Evolutionary conservation across 2,888 invertebrate genomes (phyloP).

Genomic region (Mylabris sibirica): DNA sequence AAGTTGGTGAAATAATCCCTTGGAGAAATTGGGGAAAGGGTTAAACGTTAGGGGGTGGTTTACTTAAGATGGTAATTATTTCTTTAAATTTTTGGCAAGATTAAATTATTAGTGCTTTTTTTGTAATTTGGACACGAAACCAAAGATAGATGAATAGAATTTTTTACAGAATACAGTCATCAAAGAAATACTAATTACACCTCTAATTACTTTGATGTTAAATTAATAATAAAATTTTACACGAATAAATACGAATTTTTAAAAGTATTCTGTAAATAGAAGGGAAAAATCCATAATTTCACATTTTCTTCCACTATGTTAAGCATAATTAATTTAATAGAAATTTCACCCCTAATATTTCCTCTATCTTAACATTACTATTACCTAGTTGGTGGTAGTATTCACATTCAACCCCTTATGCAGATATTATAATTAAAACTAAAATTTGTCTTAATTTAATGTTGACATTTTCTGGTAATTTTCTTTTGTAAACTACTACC

Average conservation of each 20-base stretch:
- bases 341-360: background rate
- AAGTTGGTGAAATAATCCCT: too few species aligned
- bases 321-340: background rate
- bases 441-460: constrained; percentile 6
- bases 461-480: background rate
- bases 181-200: too few species aligned
- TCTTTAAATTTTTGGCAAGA: too few species aligned
- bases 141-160: too few species aligned
- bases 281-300: background rate
- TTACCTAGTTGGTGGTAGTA: background rate
- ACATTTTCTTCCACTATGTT: background rate
- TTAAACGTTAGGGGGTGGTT: too few species aligned
- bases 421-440: constrained; percentile 1
- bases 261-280: background rate
- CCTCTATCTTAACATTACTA: background rate
- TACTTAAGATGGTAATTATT: too few species aligned
- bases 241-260: background rate
- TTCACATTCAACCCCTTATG: background rate
- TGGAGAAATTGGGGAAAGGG: too few species aligned
- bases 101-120: too few species aligned
- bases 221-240: too few species aligned
- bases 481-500: background rate
- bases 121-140: too few species aligned
- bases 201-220: too few species aligned
- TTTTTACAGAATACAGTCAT: too few species aligned